Evolutionary conservation across 92 coral and sea anemone genomes (phyloP).

Genomic region (Palythoa grandiflora): DNA sequence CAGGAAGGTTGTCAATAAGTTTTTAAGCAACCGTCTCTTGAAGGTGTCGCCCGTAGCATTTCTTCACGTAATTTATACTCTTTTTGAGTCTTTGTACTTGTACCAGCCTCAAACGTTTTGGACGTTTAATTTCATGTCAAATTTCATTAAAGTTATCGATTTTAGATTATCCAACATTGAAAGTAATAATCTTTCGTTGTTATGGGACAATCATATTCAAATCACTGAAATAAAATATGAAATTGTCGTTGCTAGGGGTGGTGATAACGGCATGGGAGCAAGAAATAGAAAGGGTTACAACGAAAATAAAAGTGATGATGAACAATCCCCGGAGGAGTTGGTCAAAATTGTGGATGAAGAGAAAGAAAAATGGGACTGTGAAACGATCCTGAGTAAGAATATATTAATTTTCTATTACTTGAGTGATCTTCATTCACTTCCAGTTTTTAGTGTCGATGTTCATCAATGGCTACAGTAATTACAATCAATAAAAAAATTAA

Average conservation of each 20-base stretch:
- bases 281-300: background rate
- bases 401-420: background rate
- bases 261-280: conserved; percentile 3
- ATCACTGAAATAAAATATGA: background rate
- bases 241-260: background rate
- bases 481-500: too few relatives aligned
- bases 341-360: conserved; percentile 68
- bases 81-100: too few relatives aligned
- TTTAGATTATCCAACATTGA: too few relatives aligned
- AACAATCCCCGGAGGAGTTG: conserved; percentile 57
- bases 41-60: too few relatives aligned
- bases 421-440: background rate
- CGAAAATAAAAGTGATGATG: conserved; percentile 58
- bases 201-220: background rate
- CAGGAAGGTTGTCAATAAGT: too few relatives aligned
- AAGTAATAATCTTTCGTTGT: background rate
- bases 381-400: conserved; percentile 93
- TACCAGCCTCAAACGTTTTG: too few relatives aligned
- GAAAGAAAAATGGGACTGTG: conserved; percentile 98
- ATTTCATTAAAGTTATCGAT: too few relatives aligned
- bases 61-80: too few relatives aligned
- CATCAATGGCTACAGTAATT: background rate
- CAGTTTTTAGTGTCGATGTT: background rate
- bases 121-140: too few relatives aligned
- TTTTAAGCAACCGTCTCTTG: too few relatives aligned